Evolutionary conservation across 2,888 invertebrate genomes (phyloP), one percentile per base, ranked within the genome.

Genomic region (Thelaira solivaga): DNA sequence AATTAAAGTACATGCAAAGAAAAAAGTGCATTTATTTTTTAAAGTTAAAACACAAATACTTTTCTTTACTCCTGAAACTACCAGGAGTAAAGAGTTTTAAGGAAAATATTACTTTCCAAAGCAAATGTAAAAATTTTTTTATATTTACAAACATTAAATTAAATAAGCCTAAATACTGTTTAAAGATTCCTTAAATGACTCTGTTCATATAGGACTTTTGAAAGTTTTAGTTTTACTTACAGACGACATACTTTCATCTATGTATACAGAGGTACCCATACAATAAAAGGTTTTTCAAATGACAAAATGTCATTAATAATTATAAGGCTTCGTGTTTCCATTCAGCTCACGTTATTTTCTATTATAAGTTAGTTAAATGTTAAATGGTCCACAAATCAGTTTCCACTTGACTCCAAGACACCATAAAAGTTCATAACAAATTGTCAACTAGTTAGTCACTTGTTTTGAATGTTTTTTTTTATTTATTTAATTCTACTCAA

Each of bases 321-420:
- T 55, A 57, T 34, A 20, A 7, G 16, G 16, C 43, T 59, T 57
- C 18, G 18, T 55, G 47, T 43, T 24, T 24, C 36, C 49, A 65
- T 77, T 77, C 77, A 64, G 18, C 45, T 77, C 77, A 77, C 77
- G 77, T 77, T 64, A 41, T 16, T 29, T 51, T 64, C 62, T 51
- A 39, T 73, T 77, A 73, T 73, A 64, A 73, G 77, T 73, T 36
- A 41, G 64, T 65, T 64, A 73, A 72, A 67, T 68, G 73, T 57
- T 72, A 62, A 69, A 64, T 65, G 77, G 45, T 73, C 29, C 68
- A 49, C 73, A 73, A 77, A 77, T 77, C 73, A 73, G 68, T 68
- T 68, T 73, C 57, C 62, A 68, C 73, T 73, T 69, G 64, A 68
- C 72, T 68, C 49, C 22, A 51, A 62, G 49, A 29, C 65, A 39